Evolutionary conservation across 2,888 invertebrate genomes (phyloP).

Genomic region (Eremobia ochroleuca): DNA sequence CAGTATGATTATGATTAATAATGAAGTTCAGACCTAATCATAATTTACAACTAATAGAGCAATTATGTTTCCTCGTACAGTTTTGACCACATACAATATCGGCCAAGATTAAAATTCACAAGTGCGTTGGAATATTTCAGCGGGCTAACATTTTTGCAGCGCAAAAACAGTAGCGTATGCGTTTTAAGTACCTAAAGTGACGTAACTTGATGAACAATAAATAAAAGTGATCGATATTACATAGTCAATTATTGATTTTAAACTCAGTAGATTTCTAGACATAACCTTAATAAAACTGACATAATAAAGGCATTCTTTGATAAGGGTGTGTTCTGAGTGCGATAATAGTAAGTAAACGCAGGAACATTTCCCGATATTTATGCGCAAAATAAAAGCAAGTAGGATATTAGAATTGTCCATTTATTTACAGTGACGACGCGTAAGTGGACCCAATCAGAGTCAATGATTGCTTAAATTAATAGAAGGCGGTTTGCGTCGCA

Average conservation of each 20-base stretch:
- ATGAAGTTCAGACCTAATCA: neutral
- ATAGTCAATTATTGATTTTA: neutral
- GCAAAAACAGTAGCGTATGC: neutral
- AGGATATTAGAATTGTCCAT: constrained; percentile 57
- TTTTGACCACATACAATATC: constrained; percentile 1
- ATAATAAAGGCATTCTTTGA: neutral
- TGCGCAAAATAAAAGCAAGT: constrained; percentile 58
- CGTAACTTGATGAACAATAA: neutral
- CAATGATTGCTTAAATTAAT: constrained; percentile 87
- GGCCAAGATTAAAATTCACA: neutral
- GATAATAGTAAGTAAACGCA: neutral
- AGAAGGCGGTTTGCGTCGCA: constrained; percentile 74
- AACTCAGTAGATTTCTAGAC: constrained; percentile 1
- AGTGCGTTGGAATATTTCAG: neutral
- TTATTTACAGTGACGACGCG: constrained; percentile 70
- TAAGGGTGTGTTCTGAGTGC: neutral
- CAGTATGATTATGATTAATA: neutral
- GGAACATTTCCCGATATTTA: constrained; percentile 19
- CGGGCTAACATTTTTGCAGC: neutral
- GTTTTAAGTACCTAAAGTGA: neutral
- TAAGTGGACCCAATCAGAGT: constrained; percentile 84
- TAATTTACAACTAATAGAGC: neutral
- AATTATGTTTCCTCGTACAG: neutral
- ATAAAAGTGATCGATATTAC: neutral
- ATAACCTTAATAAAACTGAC: neutral